Percentiles rank a stretch among this genome's conserved stretches.
Conservation (phyloP, 2,797 vertebrate species). For the Anas acuta region DNA sequence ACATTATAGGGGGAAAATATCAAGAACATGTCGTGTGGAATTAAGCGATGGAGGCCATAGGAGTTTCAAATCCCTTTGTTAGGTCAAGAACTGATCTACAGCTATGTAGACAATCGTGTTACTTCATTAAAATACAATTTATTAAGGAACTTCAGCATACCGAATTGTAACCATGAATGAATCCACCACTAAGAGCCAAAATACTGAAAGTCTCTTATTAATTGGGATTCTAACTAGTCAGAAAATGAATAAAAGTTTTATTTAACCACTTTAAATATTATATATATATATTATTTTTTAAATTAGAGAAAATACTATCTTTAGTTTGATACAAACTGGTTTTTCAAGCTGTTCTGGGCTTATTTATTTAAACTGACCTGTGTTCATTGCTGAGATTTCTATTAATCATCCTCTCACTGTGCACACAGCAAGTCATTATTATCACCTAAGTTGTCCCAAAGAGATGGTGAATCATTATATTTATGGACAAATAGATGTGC, state of each 20-base stretch:
- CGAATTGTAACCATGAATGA: neutral
- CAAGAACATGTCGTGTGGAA: conserved; percentile 37
- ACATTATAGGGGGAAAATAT: neutral
- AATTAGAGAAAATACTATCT: neutral
- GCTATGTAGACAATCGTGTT: neutral
- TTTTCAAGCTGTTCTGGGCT: neutral
- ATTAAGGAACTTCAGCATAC: neutral
- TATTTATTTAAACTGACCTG: conserved; percentile 38
- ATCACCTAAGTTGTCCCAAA: neutral
- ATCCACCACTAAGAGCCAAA: neutral
- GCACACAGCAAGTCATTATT: conserved; percentile 8
- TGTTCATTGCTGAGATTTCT: conserved; percentile 9
- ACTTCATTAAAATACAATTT: neutral
- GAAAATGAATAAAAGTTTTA: conserved; percentile 36
- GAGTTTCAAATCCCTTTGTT: conserved; percentile 16
- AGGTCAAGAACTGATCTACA: conserved; percentile 28
- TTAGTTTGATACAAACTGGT: conserved; percentile 1
- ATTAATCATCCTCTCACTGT: neutral
- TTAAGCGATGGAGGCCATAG: conserved; percentile 41
- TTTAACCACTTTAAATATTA: neutral
- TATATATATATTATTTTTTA: neutral
- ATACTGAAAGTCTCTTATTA: conserved; percentile 20
- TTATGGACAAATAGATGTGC: conserved; percentile 28
- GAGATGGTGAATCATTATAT: conserved; percentile 9
- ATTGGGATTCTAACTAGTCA: neutral